Evolutionary conservation across 2,888 invertebrate species (phyloP), one percentile per base, ranked within the genome.

Genomic region (Macrophya annulata): DNA sequence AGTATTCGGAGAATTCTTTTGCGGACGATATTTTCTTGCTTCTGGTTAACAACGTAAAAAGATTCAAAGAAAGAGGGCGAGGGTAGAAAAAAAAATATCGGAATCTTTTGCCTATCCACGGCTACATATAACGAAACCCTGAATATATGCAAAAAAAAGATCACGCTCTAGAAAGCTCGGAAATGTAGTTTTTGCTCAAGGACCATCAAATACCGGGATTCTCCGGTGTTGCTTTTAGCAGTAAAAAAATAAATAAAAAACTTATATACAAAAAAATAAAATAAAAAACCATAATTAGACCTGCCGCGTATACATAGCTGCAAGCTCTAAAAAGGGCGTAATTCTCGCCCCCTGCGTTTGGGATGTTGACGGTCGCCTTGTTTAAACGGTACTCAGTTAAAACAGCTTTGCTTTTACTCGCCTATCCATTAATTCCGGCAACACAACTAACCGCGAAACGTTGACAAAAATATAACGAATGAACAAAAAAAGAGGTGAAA

Each of bases 161-260:
- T 81, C 59, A 81, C 79, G 79, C 79, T 81, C 79, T 21, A 81
- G 59, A 81, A 43, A 81, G 62, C 79, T 15, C 21, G 77, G 77
- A 81, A 81, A 59, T 8, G 62, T 43, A 81, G 59, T 81, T 81
- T 81, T 81, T 81, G 62, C 62, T 62, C 21, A 12, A 25, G 40
- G 43, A 62, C 40, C 62, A 81, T 81, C 81, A 31, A 81, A 81
- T 81, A 62, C 81, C 81, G 81, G 25, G 51, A 81, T 62, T 43
- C 59, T 59, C 62, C 37, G 25, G 77, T 55, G 48, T 21, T 43
- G 62, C 62, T 55, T 55, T 59, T 77, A 31, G 48, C 55, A 15
- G 62, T 21, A 37, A 31, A 77, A 55, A 43, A 21, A 43, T 62
- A 62, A 15, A 62, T 15, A 59, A 40, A 40, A 76, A 43, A 40